Conservation (phyloP, 2,797 vertebrate species). For the Mus minutoides region DNA sequence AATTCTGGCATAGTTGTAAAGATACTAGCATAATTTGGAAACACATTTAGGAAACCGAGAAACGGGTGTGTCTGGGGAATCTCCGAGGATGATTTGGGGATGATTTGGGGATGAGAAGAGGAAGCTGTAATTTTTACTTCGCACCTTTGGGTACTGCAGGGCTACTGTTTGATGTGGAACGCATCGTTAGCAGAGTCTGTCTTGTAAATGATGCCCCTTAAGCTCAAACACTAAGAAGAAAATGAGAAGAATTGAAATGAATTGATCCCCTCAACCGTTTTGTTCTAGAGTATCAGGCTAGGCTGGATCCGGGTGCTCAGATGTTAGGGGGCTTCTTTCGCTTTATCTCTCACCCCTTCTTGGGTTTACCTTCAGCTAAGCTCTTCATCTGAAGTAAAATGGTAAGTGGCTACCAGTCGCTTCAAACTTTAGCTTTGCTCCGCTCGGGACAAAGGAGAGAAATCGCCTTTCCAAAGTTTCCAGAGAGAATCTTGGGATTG, state of each 20-base stretch:
- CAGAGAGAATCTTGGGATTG: background rate
- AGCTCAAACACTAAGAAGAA: background rate
- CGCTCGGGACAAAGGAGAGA: background rate
- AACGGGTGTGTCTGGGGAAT: background rate
- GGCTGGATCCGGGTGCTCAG: background rate
- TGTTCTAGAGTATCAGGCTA: background rate
- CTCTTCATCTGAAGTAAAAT: background rate
- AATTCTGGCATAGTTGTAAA: background rate
- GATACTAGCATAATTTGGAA: background rate
- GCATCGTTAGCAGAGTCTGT: background rate
- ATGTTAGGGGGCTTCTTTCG: background rate
- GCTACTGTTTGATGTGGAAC: background rate
- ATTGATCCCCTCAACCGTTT: background rate
- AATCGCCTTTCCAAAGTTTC: background rate
- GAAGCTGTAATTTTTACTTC: constrained; percentile 36
- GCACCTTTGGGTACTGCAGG: background rate
- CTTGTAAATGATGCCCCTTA: background rate
- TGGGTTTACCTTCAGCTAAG: background rate
- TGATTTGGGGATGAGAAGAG: background rate
- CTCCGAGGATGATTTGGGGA: background rate
- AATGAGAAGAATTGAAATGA: background rate
- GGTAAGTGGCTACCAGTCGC: background rate
- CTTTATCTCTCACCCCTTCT: background rate
- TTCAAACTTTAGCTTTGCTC: background rate
- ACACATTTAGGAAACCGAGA: background rate